A percentile compares a stretch with the other conserved stretches of the same genome.
phyloP scores from a whole-genome alignment of 2,888 invertebrate species.

The Pteria penguin region DNA sequence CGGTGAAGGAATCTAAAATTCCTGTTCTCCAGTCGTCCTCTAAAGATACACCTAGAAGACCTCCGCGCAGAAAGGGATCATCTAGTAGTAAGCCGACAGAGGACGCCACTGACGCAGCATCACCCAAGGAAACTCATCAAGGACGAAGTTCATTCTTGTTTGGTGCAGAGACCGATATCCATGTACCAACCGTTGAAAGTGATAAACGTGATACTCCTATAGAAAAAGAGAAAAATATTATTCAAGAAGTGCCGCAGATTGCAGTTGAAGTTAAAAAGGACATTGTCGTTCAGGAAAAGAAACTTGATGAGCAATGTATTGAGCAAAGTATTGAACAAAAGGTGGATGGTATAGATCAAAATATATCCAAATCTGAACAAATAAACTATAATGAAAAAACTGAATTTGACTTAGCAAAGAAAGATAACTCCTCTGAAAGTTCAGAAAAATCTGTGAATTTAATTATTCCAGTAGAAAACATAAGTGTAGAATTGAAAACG shows the following conservation, averaged over 20 bases:
- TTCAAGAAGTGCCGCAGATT: not conserved
- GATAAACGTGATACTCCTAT: not conserved
- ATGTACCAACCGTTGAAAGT: not conserved
- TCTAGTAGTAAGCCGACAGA: slow-evolving; percentile 12
- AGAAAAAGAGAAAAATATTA: slow-evolving; percentile 5
- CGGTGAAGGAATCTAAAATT: slow-evolving; percentile 18
- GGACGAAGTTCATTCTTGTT: slow-evolving; percentile 47
- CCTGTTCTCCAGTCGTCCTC: not conserved
- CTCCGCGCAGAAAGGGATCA: slow-evolving; percentile 53
- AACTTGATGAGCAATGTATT: not conserved
- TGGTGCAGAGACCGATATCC: slow-evolving; percentile 43
- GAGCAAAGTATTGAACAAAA: not conserved
- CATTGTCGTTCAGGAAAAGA: not conserved
- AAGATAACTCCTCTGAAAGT: not conserved
- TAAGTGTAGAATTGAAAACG: too few species aligned
- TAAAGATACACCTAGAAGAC: slow-evolving; percentile 42
- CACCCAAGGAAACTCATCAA: not conserved
- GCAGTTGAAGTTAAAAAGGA: not conserved
- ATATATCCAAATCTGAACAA: not conserved
- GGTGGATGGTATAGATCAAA: not conserved
- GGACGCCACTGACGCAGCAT: not conserved
- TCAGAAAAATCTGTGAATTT: not conserved
- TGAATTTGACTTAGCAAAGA: not conserved
- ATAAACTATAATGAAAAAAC: not conserved
- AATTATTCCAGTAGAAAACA: not conserved